A percentile compares a stretch with the other conserved stretches of the same genome.
phyloP scores from a whole-genome alignment of 2,113 vertebrate species.

The Pterocles orientalis region DNA sequence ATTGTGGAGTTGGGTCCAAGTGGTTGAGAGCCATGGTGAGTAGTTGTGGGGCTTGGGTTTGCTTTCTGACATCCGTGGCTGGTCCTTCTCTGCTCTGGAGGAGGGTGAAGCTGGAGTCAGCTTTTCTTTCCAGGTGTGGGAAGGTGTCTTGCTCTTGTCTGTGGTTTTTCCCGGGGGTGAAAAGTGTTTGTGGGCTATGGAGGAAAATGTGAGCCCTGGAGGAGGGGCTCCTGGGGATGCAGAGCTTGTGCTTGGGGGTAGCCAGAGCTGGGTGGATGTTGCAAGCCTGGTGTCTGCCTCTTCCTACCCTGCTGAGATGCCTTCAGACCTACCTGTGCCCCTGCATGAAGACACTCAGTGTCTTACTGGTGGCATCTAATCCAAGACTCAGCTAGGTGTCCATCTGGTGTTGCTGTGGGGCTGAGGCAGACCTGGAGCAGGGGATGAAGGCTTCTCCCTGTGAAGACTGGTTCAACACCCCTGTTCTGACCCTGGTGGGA shows the following conservation, averaged over 20 bases:
- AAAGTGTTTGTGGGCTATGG: not conserved
- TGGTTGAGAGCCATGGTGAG: not conserved
- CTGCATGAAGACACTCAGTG: not conserved
- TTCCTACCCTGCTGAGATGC: not conserved
- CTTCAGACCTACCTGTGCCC: not conserved
- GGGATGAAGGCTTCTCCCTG: not conserved
- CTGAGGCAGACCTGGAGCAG: not conserved
- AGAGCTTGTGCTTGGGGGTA: not conserved
- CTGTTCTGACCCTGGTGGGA: not conserved
- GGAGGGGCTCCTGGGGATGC: not conserved
- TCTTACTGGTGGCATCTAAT: not conserved
- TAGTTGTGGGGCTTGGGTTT: not conserved
- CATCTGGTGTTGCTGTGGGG: not conserved
- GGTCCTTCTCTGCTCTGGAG: not conserved
- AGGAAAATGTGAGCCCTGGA: not conserved
- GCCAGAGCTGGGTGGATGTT: not conserved
- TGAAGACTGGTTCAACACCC: too few species aligned
- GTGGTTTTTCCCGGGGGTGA: not conserved
- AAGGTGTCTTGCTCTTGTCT: not conserved
- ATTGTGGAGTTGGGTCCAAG: not conserved
- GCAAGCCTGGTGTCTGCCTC: fast-evolving
- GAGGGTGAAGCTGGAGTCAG: not conserved
- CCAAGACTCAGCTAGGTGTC: not conserved
- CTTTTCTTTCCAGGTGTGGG: not conserved
- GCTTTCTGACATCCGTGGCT: fast-evolving